Percentiles rank a stretch among this genome's conserved stretches.
These are phyloP conservation scores for Leptopilina syphax DNA, from an alignment of 2,888 invertebrate species.

Conservation along the genomic window DNA sequence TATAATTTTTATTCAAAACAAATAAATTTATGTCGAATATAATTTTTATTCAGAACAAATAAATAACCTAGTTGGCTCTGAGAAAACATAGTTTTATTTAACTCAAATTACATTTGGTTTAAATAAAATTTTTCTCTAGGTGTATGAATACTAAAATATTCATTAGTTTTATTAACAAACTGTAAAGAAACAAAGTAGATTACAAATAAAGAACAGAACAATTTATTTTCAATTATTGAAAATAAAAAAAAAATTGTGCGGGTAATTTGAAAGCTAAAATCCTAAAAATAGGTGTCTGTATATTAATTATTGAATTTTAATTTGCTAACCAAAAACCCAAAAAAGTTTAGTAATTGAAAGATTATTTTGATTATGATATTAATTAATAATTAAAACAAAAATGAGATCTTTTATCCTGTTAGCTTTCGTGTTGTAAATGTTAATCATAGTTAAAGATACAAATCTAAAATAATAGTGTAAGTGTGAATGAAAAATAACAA, in stretches of 20 bases:
- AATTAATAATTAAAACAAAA: neutral
- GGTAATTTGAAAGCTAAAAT: constrained; percentile 9
- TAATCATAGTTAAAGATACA: neutral
- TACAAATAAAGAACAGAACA: neutral
- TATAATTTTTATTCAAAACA: no score
- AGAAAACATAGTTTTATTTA: neutral
- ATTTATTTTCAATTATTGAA: neutral
- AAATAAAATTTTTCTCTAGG: no score
- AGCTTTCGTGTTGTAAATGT: neutral
- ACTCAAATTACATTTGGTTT: neutral
- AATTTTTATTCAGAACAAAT: no score
- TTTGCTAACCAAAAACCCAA: neutral
- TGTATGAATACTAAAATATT: neutral
- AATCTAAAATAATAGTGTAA: constrained; percentile 13
- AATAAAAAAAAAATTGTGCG: neutral
- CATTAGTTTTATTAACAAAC: neutral
- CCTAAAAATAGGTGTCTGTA: neutral
- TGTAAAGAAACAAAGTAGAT: neutral
- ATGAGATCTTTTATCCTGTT: neutral
- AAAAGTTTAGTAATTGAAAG: constrained; percentile 11
- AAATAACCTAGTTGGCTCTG: no score
- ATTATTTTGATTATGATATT: neutral
- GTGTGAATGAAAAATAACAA: neutral
- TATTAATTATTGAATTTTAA: neutral
- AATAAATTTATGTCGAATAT: no score